These are phyloP conservation scores for Metacarcinus magister DNA, from an alignment of 2,888 invertebrate species.

Conservation along the genomic window DNA sequence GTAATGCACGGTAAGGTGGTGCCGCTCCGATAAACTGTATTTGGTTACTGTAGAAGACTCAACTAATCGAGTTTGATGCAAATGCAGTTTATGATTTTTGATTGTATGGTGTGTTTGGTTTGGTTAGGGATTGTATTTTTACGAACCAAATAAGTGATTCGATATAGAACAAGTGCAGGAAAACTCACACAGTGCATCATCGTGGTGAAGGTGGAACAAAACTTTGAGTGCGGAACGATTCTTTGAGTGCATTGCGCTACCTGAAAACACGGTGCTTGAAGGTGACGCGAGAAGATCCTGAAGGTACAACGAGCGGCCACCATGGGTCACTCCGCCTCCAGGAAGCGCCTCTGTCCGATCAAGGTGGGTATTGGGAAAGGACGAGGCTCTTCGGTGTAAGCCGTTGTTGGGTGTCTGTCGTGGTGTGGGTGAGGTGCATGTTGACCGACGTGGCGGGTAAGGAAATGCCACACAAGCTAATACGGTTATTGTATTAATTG, in stretches of 20 bases:
- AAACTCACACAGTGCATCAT: background rate
- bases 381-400: background rate
- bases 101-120: background rate
- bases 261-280: background rate
- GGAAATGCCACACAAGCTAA: background rate
- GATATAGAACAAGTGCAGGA: slow-evolving; percentile 1
- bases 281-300: background rate
- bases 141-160: background rate
- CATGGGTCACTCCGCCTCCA: slow-evolving; percentile 19
- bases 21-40: background rate
- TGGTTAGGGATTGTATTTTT: background rate
- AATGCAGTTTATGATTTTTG: background rate
- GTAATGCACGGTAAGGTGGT: background rate
- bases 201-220: background rate
- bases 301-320: background rate
- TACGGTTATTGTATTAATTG: background rate
- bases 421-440: background rate
- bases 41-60: background rate
- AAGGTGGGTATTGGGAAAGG: background rate
- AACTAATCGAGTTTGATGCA: background rate
- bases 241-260: background rate
- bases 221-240: background rate
- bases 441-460: background rate
- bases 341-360: background rate
- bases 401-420: background rate